phyloP scores from a whole-genome alignment of 2,888 invertebrate species.

The Alviniconcha strummeri region DNA sequence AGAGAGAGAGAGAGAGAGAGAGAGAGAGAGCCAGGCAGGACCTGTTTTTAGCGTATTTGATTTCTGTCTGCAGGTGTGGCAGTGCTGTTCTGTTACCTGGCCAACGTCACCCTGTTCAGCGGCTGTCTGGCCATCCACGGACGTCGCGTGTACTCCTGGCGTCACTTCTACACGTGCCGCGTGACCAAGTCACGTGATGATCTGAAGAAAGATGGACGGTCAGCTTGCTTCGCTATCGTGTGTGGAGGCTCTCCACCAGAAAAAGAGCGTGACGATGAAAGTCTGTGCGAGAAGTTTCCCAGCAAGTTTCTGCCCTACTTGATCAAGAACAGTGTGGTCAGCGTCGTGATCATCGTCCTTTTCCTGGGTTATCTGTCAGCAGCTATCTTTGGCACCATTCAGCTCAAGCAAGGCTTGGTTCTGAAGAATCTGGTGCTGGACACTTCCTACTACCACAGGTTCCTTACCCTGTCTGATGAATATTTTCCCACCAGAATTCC shows the following conservation, averaged over 20 bases:
- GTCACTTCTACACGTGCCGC: slow-evolving; percentile 55
- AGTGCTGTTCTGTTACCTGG: slow-evolving; percentile 63
- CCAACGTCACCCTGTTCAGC: slow-evolving; percentile 61
- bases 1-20: too few species aligned
- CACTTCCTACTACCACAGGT: slow-evolving; percentile 55
- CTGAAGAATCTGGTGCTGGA: slow-evolving; percentile 54
- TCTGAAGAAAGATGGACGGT: slow-evolving; percentile 36
- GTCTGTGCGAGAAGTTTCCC: slow-evolving; percentile 54
- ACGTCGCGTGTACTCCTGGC: slow-evolving; percentile 45
- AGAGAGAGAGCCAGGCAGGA: too few species aligned
- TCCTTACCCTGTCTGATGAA: slow-evolving; percentile 36
- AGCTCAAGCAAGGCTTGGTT: slow-evolving; percentile 55
- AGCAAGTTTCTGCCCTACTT: slow-evolving; percentile 46
- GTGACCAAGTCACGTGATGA: slow-evolving; percentile 45
- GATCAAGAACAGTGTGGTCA: slow-evolving; percentile 26
- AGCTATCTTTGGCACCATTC: slow-evolving; percentile 55
- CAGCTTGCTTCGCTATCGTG: slow-evolving; percentile 63
- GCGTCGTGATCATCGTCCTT: slow-evolving; percentile 45
- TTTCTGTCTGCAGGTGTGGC: slow-evolving; percentile 59
- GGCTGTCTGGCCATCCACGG: slow-evolving; percentile 63
- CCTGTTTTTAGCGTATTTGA: too few species aligned
- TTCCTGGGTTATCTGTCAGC: slow-evolving; percentile 54
- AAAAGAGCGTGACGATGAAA: slow-evolving; percentile 47
- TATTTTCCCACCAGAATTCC: slow-evolving; percentile 45
- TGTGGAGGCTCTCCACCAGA: slow-evolving; percentile 52